Conservation (phyloP, 1,140 invertebrate species). For the Papilio glaucus region DNA sequence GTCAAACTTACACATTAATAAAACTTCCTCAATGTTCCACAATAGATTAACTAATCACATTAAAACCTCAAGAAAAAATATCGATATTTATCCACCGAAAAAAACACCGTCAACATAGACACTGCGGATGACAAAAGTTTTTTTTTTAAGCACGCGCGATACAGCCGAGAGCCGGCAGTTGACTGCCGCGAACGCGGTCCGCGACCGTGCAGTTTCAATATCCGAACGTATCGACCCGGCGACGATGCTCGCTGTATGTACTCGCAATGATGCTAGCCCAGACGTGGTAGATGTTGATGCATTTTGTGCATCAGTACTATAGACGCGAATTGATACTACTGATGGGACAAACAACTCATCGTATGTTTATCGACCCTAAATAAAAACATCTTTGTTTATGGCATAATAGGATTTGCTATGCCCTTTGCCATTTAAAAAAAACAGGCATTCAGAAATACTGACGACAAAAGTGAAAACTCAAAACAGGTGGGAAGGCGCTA, state of each 20-base stretch:
- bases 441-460: too few species aligned
- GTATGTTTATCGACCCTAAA: too few species aligned
- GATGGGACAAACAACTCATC: background rate
- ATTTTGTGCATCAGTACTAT: conserved; percentile 8
- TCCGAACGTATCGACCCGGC: conserved; percentile 34
- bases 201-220: conserved; percentile 35
- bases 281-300: conserved; percentile 5
- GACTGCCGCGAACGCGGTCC: conserved; percentile 47
- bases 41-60: conserved; percentile 7
- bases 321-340: background rate
- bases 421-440: too few species aligned
- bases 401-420: too few species aligned
- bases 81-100: background rate
- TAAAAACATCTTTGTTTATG: too few species aligned
- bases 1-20: conserved; percentile 1
- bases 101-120: conserved; percentile 26
- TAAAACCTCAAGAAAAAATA: conserved; percentile 33
- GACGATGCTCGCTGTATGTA: conserved; percentile 7
- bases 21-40: conserved; percentile 21
- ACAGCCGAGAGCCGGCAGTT: conserved; percentile 53
- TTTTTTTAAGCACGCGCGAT: conserved; percentile 44
- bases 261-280: background rate
- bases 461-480: too few species aligned
- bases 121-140: conserved; percentile 16
- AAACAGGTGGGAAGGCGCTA: too few species aligned